Percentiles rank a stretch among this genome's conserved stretches.
These are phyloP conservation scores for Phodopus roborovskii DNA, from an alignment of 2,113 vertebrate genomes.

Conservation along the genomic window DNA sequence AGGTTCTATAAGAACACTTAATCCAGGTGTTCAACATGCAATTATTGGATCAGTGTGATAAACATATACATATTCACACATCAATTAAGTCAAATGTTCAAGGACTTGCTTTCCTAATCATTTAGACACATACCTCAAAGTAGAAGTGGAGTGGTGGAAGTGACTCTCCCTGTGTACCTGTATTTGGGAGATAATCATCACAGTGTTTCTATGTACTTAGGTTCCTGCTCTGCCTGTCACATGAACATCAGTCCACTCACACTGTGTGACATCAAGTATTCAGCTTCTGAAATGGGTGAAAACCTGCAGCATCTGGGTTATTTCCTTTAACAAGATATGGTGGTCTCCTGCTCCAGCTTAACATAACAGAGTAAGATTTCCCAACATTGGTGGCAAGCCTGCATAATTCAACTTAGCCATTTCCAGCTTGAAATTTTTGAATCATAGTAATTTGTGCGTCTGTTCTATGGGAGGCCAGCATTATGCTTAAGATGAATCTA, in stretches of 20 bases:
- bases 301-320: neutral
- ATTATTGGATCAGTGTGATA: neutral
- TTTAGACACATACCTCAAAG: neutral
- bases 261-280: neutral
- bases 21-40: neutral
- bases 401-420: neutral
- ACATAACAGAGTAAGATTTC: neutral
- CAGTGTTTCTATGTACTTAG: neutral
- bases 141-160: neutral
- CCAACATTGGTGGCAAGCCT: neutral
- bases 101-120: neutral
- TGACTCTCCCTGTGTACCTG: neutral
- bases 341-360: neutral
- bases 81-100: neutral
- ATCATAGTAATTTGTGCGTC: neutral
- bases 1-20: neutral
- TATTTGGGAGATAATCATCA: neutral
- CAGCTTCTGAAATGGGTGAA: neutral
- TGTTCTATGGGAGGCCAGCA: neutral
- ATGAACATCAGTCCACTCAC: neutral
- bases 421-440: neutral
- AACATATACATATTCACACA: neutral
- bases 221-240: neutral
- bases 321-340: neutral
- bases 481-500: neutral